Conservation (phyloP, 2,797 vertebrate genomes). For the Erpetoichthys calabaricus region DNA sequence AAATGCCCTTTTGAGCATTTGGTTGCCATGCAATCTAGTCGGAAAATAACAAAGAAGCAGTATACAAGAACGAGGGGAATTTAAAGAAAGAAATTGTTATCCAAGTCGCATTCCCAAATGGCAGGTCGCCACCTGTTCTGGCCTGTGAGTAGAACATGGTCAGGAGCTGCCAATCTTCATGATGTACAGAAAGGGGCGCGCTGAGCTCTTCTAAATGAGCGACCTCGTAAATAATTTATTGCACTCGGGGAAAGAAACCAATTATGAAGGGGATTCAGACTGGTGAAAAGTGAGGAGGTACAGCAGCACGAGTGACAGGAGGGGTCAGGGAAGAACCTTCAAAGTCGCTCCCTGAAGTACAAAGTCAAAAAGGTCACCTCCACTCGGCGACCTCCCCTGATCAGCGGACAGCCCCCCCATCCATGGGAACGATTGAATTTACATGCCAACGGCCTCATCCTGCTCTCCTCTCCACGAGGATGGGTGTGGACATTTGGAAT, state of each 20-base stretch:
- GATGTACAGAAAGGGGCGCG: neutral
- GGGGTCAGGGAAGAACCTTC: neutral
- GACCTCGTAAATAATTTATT: conserved; percentile 12
- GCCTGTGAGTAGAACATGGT: conserved; percentile 3
- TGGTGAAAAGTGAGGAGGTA: neutral
- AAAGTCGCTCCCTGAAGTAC: conserved; percentile 23
- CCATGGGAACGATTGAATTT: conserved; percentile 60
- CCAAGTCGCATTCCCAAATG: conserved; percentile 5
- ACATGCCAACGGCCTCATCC: conserved; percentile 63
- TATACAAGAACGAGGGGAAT: neutral
- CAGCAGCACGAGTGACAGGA: neutral
- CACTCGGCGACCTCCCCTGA: conserved; percentile 44
- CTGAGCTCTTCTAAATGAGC: conserved; percentile 5
- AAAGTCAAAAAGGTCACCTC: conserved; percentile 52
- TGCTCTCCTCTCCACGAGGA: neutral
- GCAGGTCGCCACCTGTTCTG: conserved; percentile 1
- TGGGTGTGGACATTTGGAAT: too few relatives aligned
- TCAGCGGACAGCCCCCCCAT: conserved; percentile 42
- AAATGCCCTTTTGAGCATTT: too few relatives aligned
- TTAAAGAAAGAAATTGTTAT: conserved; percentile 5
- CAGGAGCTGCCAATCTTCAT: conserved; percentile 7
- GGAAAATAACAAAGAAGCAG: too few relatives aligned
- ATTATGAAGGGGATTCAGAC: conserved; percentile 7
- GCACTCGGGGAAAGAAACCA: conserved; percentile 8
- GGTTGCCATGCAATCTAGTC: too few relatives aligned